These are phyloP conservation scores for Trochalopteron elliotii DNA, from an alignment of 2,113 vertebrate species.

Conservation along the genomic window DNA sequence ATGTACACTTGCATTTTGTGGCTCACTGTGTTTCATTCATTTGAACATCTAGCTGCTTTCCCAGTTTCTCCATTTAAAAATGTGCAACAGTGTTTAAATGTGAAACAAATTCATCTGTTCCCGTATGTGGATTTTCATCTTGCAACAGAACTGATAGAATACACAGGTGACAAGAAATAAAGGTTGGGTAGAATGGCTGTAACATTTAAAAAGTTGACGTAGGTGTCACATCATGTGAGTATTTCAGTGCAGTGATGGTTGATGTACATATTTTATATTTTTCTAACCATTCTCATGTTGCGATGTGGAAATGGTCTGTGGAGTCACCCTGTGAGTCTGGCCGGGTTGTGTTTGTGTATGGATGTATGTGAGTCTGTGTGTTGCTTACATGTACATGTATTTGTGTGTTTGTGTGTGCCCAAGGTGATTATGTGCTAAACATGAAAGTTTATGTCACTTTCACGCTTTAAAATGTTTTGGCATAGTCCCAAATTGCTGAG, in stretches of 20 bases:
- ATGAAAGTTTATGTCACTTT: background rate
- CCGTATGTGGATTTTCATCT: background rate
- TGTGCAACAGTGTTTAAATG: background rate
- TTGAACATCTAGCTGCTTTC: background rate
- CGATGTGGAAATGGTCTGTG: background rate
- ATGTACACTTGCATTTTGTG: conserved; percentile 26
- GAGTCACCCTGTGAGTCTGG: background rate
- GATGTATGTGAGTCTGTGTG: background rate
- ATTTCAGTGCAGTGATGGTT: background rate
- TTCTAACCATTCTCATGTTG: background rate
- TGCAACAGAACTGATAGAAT: background rate
- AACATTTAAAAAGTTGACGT: background rate
- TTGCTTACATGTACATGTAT: background rate
- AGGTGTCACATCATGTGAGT: background rate
- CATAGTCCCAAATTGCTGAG: background rate
- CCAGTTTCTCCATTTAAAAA: background rate
- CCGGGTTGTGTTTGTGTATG: background rate
- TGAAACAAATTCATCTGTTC: background rate
- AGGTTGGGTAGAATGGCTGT: background rate
- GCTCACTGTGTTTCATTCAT: conserved; percentile 1
- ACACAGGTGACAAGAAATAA: background rate
- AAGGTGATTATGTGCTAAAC: background rate
- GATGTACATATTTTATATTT: conserved; percentile 27
- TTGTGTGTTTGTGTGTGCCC: rapidly evolving
- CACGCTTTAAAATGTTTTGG: background rate